phyloP scores from a whole-genome alignment of 1,140 invertebrate species.

The Scaptomyza pallida region DNA sequence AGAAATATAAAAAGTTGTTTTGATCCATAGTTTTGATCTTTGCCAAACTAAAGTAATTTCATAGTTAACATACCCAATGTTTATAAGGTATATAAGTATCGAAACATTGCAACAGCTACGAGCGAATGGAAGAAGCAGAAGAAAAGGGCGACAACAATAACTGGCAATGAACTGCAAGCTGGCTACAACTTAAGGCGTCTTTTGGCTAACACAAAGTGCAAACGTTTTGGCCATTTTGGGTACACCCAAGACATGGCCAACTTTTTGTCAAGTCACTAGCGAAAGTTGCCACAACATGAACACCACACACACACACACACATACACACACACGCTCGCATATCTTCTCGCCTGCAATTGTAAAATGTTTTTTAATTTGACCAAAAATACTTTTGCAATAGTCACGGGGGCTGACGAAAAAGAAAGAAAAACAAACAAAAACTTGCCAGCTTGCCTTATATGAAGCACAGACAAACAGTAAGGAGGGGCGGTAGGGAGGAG shows the following conservation, averaged over 20 bases:
- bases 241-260: conserved; percentile 42
- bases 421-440: conserved; percentile 15
- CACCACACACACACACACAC: conserved; percentile 8
- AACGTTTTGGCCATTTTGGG: conserved; percentile 63
- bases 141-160: conserved; percentile 46
- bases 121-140: conserved; percentile 17
- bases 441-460: conserved; percentile 22
- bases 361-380: conserved; percentile 80
- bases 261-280: conserved; percentile 61
- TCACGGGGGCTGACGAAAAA: conserved; percentile 28
- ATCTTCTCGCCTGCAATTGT: conserved; percentile 52
- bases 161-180: conserved; percentile 39
- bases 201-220: conserved; percentile 52
- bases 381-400: conserved; percentile 72
- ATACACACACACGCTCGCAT: neutral
- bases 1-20: too few relatives aligned
- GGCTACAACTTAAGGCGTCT: conserved; percentile 13
- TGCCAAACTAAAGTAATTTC: too few relatives aligned
- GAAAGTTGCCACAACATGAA: conserved; percentile 34
- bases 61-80: neutral
- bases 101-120: neutral
- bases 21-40: too few relatives aligned
- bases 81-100: neutral
- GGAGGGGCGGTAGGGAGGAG: neutral
- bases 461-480: neutral